Percentiles rank a stretch among this genome's conserved stretches.
Conservation (phyloP, 2,888 invertebrate species). For the Mythimna ferrago region DNA sequence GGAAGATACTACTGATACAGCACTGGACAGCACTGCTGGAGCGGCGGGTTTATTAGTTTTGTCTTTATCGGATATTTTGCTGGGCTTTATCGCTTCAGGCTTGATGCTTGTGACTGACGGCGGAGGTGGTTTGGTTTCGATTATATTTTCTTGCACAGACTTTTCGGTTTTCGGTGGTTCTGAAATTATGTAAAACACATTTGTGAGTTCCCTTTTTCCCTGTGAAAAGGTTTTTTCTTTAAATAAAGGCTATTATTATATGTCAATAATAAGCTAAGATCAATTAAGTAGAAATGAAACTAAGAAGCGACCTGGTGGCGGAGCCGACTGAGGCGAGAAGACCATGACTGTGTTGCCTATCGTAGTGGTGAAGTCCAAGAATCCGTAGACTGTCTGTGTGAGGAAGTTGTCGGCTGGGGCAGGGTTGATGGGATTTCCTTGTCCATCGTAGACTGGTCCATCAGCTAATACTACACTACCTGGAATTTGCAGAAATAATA, state of each 20-base stretch:
- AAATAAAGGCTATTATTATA: too few species aligned
- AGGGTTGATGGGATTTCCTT: conserved; percentile 61
- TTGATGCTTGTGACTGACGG: conserved; percentile 80
- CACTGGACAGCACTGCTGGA: conserved; percentile 81
- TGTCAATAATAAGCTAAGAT: neutral
- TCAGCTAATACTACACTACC: conserved; percentile 60
- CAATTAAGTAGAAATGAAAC: conserved; percentile 9
- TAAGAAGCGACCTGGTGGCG: conserved; percentile 91
- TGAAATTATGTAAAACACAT: conserved; percentile 69
- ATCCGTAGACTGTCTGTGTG: conserved; percentile 98
- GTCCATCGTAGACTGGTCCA: conserved; percentile 63
- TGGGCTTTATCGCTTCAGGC: conserved; percentile 86
- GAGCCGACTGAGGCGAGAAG: conserved; percentile 96
- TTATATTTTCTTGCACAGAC: conserved; percentile 85
- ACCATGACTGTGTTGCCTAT: conserved; percentile 98
- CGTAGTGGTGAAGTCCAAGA: conserved; percentile 98
- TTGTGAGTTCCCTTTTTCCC: conserved; percentile 30
- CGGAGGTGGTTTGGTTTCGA: conserved; percentile 87
- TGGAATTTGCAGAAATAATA: conserved; percentile 44
- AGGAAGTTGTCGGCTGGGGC: conserved; percentile 85
- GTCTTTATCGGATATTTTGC: conserved; percentile 83
- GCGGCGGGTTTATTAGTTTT: conserved; percentile 82
- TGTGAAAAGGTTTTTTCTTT: neutral
- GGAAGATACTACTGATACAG: conserved; percentile 82
- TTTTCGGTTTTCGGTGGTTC: conserved; percentile 86